Percentiles rank a stretch among this genome's conserved stretches.
Evolutionary conservation across 2,797 vertebrate species (phyloP).

Genomic region (Poeciliopsis paucimaculata): DNA sequence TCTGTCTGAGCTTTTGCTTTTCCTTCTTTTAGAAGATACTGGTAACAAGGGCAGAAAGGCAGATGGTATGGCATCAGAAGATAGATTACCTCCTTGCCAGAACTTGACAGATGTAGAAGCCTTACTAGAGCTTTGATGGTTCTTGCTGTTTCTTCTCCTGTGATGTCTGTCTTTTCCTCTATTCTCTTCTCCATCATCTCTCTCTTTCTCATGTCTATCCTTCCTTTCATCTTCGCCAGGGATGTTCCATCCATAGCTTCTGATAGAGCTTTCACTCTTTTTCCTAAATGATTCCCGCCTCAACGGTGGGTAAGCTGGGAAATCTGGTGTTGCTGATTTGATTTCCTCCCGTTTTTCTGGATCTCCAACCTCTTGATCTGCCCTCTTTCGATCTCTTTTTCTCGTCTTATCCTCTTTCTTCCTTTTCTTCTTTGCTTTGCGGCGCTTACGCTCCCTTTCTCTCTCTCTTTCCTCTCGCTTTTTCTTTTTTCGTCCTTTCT

Average conservation of each 20-base stretch:
- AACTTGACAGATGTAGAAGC: conserved; percentile 82
- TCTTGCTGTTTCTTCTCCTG: conserved; percentile 76
- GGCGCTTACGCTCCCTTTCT: conserved; percentile 80
- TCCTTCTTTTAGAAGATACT: conserved; percentile 77
- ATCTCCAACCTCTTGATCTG: conserved; percentile 77
- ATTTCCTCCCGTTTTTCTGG: conserved; percentile 76
- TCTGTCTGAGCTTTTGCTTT: conserved; percentile 79
- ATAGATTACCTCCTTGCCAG: conserved; percentile 75
- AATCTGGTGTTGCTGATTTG: conserved; percentile 77
- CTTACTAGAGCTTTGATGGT: conserved; percentile 73
- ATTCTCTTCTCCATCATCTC: conserved; percentile 71
- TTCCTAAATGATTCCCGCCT: conserved; percentile 79
- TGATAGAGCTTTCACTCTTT: conserved; percentile 80
- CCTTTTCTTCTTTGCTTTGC: conserved; percentile 82
- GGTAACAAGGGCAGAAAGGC: conserved; percentile 82
- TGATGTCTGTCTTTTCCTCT: conserved; percentile 72
- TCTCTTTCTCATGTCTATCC: conserved; percentile 74
- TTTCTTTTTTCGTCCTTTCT: conserved; percentile 80
- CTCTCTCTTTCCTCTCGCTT: conserved; percentile 80
- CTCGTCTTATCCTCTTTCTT: conserved; percentile 77
- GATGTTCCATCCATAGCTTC: conserved; percentile 81
- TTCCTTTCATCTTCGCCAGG: conserved; percentile 73
- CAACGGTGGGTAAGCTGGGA: conserved; percentile 70
- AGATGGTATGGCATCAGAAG: conserved; percentile 73
- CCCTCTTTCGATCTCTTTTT: conserved; percentile 67